These are phyloP conservation scores for Apogon hyalosoma DNA, from an alignment of 2,797 vertebrate genomes.

Conservation along the genomic window DNA sequence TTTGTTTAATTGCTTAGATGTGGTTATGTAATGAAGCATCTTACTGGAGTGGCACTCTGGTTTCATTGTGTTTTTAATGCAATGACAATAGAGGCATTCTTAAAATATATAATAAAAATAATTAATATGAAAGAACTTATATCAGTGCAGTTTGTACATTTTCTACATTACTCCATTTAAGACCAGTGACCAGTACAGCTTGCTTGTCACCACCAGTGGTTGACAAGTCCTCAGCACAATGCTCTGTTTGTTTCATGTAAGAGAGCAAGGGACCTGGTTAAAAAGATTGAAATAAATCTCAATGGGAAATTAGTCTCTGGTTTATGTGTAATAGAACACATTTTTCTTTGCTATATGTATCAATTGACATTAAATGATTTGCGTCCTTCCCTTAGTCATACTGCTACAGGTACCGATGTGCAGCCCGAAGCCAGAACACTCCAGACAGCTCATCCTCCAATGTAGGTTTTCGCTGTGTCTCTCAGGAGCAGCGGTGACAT, in stretches of 20 bases:
- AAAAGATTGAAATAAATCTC: not conserved
- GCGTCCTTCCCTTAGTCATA: conserved; percentile 87
- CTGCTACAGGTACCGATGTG: conserved; percentile 97
- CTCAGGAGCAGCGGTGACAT: conserved; percentile 65
- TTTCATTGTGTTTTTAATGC: too few relatives aligned
- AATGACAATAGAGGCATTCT: not conserved
- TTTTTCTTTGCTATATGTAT: not conserved
- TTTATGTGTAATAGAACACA: not conserved
- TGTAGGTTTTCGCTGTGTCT: conserved; percentile 95
- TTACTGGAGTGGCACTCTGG: too few relatives aligned
- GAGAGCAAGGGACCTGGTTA: conserved; percentile 6
- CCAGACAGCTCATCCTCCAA: conserved; percentile 96
- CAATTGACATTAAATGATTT: conserved; percentile 3
- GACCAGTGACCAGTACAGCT: conserved; percentile 24
- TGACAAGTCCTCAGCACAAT: conserved; percentile 26
- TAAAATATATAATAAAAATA: not conserved
- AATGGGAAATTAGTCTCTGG: too few relatives aligned
- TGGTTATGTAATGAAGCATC: too few relatives aligned
- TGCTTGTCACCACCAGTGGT: conserved; percentile 23
- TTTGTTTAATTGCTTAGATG: too few relatives aligned
- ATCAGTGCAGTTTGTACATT: conserved; percentile 2
- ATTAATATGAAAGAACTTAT: not conserved
- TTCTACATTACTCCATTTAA: conserved; percentile 11
- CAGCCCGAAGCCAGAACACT: conserved; percentile 95
- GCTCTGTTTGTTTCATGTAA: conserved; percentile 50